These are phyloP conservation scores for Brienomyrus longianalis DNA, from an alignment of 2,113 vertebrate species.

Conservation along the genomic window DNA sequence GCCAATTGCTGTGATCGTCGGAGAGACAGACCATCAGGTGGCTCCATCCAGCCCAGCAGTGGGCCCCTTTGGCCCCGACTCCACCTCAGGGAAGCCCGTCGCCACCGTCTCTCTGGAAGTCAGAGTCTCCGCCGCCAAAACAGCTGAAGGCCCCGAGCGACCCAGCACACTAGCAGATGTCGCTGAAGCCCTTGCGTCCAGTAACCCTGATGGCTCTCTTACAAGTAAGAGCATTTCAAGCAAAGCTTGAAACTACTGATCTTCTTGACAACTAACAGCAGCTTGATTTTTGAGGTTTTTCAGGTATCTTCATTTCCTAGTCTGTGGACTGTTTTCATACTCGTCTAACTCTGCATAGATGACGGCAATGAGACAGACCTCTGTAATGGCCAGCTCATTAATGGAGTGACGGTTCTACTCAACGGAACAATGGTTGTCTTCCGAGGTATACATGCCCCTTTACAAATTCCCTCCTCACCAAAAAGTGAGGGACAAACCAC, in stretches of 20 bases:
- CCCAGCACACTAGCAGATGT: constrained; percentile 42
- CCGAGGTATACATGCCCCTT: constrained; percentile 60
- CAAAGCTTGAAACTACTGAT: not conserved
- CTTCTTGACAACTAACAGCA: not conserved
- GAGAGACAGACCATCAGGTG: not conserved
- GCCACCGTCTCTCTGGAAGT: constrained; percentile 16
- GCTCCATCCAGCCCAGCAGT: not conserved
- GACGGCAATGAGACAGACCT: constrained; percentile 59
- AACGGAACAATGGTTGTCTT: constrained; percentile 81
- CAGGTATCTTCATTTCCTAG: not conserved
- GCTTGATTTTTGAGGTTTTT: not conserved
- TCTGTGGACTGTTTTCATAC: not conserved
- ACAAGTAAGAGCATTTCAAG: not conserved
- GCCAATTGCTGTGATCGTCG: not conserved
- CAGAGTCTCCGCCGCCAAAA: not conserved
- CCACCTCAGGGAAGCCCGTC: constrained; percentile 12
- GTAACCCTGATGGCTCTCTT: not conserved
- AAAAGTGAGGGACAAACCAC: not conserved
- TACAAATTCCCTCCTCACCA: not conserved
- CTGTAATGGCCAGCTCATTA: constrained; percentile 69
- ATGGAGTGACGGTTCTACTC: constrained; percentile 68
- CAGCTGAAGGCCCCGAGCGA: not conserved
- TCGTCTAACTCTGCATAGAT: constrained; percentile 23
- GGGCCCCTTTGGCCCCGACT: not conserved
- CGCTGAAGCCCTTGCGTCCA: constrained; percentile 22